A percentile compares a stretch with the other conserved stretches of the same genome.
phyloP scores from a whole-genome alignment of 2,113 vertebrate species.

The Otolemur garnettii region DNA sequence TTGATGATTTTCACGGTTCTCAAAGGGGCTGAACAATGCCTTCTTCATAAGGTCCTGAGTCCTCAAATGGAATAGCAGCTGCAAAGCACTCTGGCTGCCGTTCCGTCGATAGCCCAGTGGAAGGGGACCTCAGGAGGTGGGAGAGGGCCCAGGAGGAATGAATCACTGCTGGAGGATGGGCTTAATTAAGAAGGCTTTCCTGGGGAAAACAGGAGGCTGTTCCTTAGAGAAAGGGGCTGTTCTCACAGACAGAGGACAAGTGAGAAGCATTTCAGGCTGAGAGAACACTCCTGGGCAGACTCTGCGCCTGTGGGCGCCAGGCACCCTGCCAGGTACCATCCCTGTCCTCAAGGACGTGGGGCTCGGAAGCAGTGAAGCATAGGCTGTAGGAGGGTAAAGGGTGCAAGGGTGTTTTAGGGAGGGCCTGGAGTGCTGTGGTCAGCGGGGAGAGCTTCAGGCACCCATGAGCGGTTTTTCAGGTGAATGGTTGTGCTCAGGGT shows the following conservation, averaged over 20 bases:
- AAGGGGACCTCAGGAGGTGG: background rate
- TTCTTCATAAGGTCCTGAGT: background rate
- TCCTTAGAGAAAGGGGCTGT: background rate
- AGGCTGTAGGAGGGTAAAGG: background rate
- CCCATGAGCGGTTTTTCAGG: rapidly evolving
- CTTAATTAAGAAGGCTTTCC: background rate
- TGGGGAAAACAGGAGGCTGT: background rate
- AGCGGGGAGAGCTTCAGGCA: background rate
- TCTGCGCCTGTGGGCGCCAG: background rate
- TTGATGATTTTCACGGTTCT: background rate
- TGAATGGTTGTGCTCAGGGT: background rate
- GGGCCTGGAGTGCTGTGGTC: background rate
- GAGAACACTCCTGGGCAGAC: background rate
- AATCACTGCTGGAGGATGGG: background rate
- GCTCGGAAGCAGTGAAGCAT: background rate
- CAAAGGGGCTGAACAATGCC: background rate
- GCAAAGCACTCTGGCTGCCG: background rate
- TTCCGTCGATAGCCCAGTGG: rapidly evolving
- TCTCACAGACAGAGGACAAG: background rate
- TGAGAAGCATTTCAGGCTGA: background rate
- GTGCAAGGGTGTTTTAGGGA: background rate
- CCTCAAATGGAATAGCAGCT: background rate
- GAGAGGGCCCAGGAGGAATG: background rate
- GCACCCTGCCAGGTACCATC: background rate
- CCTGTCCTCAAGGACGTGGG: background rate